A percentile compares a stretch with the other conserved stretches of the same genome.
phyloP scores from a whole-genome alignment of 2,888 invertebrate species.

The Heliconius ethilla region DNA sequence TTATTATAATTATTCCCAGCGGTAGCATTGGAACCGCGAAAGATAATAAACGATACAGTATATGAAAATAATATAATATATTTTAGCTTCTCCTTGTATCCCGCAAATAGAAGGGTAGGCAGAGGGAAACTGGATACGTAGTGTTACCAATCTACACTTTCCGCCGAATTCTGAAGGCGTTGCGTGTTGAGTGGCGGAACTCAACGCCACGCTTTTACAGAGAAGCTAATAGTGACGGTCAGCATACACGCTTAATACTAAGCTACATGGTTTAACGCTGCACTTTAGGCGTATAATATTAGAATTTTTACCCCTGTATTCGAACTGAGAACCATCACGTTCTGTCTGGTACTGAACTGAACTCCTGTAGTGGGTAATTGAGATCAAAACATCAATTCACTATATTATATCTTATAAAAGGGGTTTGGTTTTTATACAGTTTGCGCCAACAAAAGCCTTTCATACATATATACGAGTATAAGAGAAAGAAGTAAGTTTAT shows the following conservation, averaged over 20 bases:
- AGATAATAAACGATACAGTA: conserved; percentile 6
- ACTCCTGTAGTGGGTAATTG: background rate
- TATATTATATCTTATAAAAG: background rate
- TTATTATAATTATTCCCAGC: conserved; percentile 8
- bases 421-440: background rate
- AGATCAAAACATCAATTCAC: background rate
- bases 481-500: background rate
- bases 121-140: background rate
- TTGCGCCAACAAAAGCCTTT: background rate
- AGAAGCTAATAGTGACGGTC: too few species aligned
- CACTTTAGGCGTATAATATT: background rate
- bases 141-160: background rate
- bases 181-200: too few species aligned
- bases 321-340: background rate
- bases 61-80: background rate
- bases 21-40: conserved; percentile 7
- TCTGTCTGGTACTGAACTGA: background rate
- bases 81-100: background rate
- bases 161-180: background rate
- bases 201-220: too few species aligned
- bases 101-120: background rate
- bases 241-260: background rate
- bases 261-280: background rate
- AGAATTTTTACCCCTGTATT: background rate
- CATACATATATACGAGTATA: background rate